Percentiles rank a stretch among this genome's conserved stretches.
Evolutionary conservation across 1,140 invertebrate genomes (phyloP).

Genomic region (Trinorchestia longiramus): DNA sequence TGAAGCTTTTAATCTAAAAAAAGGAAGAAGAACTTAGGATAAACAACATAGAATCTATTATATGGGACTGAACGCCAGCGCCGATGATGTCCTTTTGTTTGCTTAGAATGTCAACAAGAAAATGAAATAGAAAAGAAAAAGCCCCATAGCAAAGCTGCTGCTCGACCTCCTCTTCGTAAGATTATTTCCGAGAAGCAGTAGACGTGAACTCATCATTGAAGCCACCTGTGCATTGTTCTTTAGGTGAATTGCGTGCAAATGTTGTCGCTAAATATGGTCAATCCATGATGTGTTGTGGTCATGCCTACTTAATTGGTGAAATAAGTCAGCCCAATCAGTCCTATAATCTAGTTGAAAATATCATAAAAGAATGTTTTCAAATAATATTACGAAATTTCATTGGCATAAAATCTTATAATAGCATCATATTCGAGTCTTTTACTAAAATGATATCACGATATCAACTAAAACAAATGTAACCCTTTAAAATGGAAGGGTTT

Average conservation of each 20-base stretch:
- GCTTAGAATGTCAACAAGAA: not conserved
- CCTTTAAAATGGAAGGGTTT: not conserved
- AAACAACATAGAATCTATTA: too few species aligned
- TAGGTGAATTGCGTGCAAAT: not conserved
- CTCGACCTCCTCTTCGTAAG: not conserved
- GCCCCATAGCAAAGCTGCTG: not conserved
- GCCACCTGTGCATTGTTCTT: not conserved
- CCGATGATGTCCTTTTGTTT: not conserved
- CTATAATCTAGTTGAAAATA: not conserved
- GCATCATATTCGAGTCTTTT: not conserved
- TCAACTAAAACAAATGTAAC: not conserved
- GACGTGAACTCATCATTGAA: not conserved
- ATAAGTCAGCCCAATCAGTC: not conserved
- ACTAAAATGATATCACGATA: not conserved
- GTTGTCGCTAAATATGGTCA: not conserved
- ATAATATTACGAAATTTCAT: not conserved
- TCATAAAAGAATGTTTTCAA: not conserved
- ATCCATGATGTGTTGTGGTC: not conserved
- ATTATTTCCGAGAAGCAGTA: not conserved
- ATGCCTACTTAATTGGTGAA: not conserved
- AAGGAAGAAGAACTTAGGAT: not conserved
- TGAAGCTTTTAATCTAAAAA: not conserved
- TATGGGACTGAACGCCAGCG: too few species aligned
- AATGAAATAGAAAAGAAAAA: not conserved
- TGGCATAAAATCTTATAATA: not conserved